Conservation (phyloP, 2,888 invertebrate species). For the Arctia plantaginis region DNA sequence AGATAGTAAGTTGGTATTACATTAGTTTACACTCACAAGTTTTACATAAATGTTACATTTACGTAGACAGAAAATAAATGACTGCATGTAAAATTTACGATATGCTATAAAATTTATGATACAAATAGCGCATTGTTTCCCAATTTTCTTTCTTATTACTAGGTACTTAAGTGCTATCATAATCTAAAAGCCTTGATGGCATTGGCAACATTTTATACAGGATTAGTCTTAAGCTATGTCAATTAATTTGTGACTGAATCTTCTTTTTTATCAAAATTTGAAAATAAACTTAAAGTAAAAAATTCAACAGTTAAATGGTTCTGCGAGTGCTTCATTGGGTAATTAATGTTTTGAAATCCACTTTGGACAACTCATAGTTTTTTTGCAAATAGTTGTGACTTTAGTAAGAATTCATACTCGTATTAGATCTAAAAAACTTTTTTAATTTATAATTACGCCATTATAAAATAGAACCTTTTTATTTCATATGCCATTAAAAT, state of each 20-base stretch:
- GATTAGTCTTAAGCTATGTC: constrained; percentile 6
- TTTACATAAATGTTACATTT: constrained; percentile 40
- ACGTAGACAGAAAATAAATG: constrained; percentile 37
- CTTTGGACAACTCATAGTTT: background rate
- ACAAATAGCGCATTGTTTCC: constrained; percentile 85
- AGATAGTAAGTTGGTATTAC: constrained; percentile 33
- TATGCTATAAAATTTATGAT: constrained; percentile 76
- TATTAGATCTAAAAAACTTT: no score
- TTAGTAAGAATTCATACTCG: no score
- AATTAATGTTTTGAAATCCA: background rate
- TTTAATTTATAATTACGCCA: background rate
- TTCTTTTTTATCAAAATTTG: background rate
- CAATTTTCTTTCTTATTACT: constrained; percentile 65
- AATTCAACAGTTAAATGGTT: background rate
- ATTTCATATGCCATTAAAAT: background rate
- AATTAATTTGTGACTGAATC: background rate
- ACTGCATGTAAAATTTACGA: constrained; percentile 61
- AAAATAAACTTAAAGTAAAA: background rate
- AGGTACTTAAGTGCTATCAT: constrained; percentile 44
- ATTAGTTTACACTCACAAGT: constrained; percentile 28
- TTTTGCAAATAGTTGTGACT: background rate
- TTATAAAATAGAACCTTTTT: background rate
- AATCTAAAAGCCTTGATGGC: constrained; percentile 42
- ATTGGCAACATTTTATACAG: constrained; percentile 58
- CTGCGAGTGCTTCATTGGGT: background rate